Conservation (phyloP, 2,797 vertebrate genomes). For the Natrix natrix region DNA sequence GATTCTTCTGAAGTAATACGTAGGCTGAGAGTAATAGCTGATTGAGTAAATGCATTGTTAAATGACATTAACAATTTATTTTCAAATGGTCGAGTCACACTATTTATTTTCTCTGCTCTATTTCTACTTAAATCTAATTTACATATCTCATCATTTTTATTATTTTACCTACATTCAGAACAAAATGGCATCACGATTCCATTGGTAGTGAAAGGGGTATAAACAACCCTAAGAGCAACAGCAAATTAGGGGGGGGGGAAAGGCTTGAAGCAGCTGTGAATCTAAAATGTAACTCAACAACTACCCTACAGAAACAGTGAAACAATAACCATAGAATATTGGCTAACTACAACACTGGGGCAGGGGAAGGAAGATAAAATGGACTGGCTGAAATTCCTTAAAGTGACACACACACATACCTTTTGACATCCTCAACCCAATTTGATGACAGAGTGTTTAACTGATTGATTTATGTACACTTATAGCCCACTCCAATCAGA, state of each 20-base stretch:
- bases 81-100: neutral
- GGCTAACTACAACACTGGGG: neutral
- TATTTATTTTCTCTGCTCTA: neutral
- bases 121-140: neutral
- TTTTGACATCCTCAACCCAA: neutral
- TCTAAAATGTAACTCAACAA: neutral
- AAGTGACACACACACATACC: neutral
- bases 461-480: neutral
- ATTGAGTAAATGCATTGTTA: neutral
- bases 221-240: neutral
- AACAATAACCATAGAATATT: neutral
- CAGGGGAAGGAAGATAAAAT: neutral
- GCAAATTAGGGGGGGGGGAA: neutral
- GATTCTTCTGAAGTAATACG: neutral
- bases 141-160: neutral
- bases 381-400: neutral
- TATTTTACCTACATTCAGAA: neutral
- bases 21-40: neutral
- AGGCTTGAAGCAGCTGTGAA: neutral
- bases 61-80: neutral
- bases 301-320: neutral
- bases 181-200: neutral
- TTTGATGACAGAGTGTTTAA: neutral
- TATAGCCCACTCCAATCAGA: neutral
- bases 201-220: neutral